Evolutionary conservation across 2,113 vertebrate genomes (phyloP), one percentile per base, ranked within the genome.

Genomic region (Urocitellus parryii): DNA sequence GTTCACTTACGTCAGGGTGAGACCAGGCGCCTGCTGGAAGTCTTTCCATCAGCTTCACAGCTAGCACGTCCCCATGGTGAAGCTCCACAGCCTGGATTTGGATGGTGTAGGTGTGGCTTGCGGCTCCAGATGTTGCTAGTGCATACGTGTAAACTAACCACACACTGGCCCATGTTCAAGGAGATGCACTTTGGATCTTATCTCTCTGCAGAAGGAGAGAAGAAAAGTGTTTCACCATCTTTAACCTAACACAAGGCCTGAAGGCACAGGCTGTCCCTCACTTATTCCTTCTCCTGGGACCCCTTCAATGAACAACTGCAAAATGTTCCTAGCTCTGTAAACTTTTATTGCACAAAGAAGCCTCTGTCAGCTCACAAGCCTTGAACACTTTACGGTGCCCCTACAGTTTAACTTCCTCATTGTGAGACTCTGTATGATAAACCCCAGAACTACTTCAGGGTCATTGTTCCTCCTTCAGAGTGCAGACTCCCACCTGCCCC

Each of bases 1-100:
- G 27, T 34, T 5, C 42, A 1, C 12, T 8, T 32, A 17, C 5
- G 8, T 53, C 10, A 56, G 42, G 17, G 42, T 27, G 16, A 45
- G 1, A 0, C 3, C 34, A 77, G 56, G 68, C 8, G 4, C 8
- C 4, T 11, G 42, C 25, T 8, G 9, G 37, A 42, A 81, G 24
- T 48, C 32, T 61, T 51, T 39, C 18, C 0, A 5, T 32, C 2
- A 13, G 8, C 4, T 1, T 20, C 48, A 5, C 24, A 4, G 18
- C 17, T 48, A 20, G 37, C 14, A 32, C 2, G 13, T 20, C 18
- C 6, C 11, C 2, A 4, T 2, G 61, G 5, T 45, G 42, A 58
- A 22, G 22, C 68, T 8, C 1, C 37, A 48, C 10, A 51, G 10
- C 70, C 32, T 87, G 72, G 39, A 39, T 34, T 34, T 34, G 8